Evolutionary conservation across 2,797 vertebrate species (phyloP).

Genomic region (Silurus aristotelis): DNA sequence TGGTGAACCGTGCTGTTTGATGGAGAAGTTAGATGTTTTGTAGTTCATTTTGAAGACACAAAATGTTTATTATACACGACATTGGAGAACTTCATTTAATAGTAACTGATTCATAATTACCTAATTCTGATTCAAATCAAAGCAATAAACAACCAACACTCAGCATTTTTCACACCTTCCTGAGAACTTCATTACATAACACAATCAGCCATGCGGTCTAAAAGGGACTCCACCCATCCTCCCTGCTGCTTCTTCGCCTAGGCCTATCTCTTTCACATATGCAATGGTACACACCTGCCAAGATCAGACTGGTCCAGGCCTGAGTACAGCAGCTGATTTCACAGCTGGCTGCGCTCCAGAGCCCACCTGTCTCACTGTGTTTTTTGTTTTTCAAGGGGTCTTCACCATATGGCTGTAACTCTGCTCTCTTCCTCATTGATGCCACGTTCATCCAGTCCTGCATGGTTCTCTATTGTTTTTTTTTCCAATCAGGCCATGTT

Average conservation of each 20-base stretch:
- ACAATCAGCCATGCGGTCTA: constrained; percentile 52
- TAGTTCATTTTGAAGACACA: background rate
- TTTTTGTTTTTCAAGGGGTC: constrained; percentile 67
- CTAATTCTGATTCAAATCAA: background rate
- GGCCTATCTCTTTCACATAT: constrained; percentile 55
- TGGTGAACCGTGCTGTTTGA: background rate
- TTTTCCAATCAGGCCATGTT: background rate
- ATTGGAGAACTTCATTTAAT: background rate
- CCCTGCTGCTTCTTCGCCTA: constrained; percentile 17
- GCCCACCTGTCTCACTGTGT: constrained; percentile 56
- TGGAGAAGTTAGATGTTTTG: background rate
- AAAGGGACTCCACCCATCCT: constrained; percentile 55
- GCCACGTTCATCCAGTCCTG: constrained; percentile 49
- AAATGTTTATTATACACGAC: background rate
- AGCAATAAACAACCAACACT: constrained; percentile 20
- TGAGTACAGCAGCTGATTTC: constrained; percentile 71
- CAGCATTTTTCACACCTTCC: constrained; percentile 64
- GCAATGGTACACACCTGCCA: constrained; percentile 62
- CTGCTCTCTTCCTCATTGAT: constrained; percentile 54
- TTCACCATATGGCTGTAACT: constrained; percentile 74
- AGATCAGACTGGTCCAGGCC: constrained; percentile 56
- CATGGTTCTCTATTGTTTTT: background rate
- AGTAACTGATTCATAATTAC: background rate
- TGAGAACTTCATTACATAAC: constrained; percentile 69
- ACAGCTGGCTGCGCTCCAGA: constrained; percentile 68